These are phyloP conservation scores for Anthonomus grandis DNA, from an alignment of 1,140 invertebrate genomes.

Conservation along the genomic window DNA sequence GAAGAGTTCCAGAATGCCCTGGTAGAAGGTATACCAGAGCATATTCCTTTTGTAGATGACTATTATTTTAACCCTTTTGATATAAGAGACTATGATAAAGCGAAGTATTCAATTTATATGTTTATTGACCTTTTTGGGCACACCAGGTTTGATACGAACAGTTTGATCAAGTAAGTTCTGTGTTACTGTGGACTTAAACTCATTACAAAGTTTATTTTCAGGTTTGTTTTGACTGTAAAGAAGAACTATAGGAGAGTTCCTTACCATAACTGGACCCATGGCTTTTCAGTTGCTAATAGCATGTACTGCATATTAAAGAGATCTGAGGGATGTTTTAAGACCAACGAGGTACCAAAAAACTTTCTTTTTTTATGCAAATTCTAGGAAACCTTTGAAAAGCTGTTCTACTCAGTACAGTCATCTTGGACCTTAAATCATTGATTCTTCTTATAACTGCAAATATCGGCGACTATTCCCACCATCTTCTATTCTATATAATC, in stretches of 20 bases:
- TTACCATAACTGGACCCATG: conserved; percentile 85
- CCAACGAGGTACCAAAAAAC: too few species aligned
- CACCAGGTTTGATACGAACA: conserved; percentile 55
- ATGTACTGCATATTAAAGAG: conserved; percentile 75
- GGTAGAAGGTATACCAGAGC: conserved; percentile 44
- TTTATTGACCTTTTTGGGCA: conserved; percentile 63
- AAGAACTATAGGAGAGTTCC: conserved; percentile 81
- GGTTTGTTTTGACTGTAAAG: conserved; percentile 73
- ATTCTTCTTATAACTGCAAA: too few species aligned
- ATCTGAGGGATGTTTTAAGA: conserved; percentile 54
- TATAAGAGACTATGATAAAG: conserved; percentile 66
- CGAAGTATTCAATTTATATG: conserved; percentile 71
- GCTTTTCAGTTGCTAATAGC: conserved; percentile 79
- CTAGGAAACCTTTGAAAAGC: too few species aligned
- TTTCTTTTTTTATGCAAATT: too few species aligned
- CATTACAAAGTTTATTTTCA: neutral
- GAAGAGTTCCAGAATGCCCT: conserved; percentile 63
- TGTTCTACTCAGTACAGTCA: too few species aligned
- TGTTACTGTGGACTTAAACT: too few species aligned
- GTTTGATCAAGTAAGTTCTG: conserved; percentile 55
- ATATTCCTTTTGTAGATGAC: conserved; percentile 51
- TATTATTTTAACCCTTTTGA: conserved; percentile 72
- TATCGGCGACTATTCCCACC: too few species aligned
- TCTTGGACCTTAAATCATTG: too few species aligned
- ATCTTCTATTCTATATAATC: too few species aligned